phyloP scores from a whole-genome alignment of 2,797 vertebrate genomes.

The Paramormyrops hopkinsi region DNA sequence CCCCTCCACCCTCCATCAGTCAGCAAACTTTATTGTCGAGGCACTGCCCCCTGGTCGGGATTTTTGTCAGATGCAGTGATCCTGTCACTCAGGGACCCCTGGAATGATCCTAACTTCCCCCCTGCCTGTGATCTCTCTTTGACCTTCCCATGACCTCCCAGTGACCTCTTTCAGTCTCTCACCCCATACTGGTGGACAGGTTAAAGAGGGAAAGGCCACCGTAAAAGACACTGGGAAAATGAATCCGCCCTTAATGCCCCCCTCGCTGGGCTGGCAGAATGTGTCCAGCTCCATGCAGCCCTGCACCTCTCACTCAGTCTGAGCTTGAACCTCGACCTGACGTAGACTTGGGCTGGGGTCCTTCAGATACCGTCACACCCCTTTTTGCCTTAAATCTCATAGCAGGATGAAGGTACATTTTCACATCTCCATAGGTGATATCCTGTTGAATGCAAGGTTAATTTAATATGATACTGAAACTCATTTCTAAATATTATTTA shows the following conservation, averaged over 20 bases:
- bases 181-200: background rate
- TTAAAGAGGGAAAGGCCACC: background rate
- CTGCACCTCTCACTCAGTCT: background rate
- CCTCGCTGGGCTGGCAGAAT: conserved; percentile 8
- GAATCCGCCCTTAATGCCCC: conserved; percentile 38
- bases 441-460: background rate
- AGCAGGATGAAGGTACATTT: background rate
- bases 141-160: background rate
- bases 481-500: background rate
- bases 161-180: background rate
- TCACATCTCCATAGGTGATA: background rate
- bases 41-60: background rate
- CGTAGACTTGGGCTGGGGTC: background rate
- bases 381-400: background rate
- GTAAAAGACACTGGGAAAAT: conserved; percentile 29
- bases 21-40: background rate
- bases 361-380: background rate
- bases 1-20: background rate
- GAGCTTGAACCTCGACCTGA: background rate
- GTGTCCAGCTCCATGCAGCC: background rate
- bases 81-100: background rate
- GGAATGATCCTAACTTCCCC: background rate
- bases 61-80: background rate
- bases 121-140: background rate
- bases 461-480: background rate